Evolutionary conservation across 2,113 vertebrate species (phyloP).

Genomic region (Nesospiza acunhae): DNA sequence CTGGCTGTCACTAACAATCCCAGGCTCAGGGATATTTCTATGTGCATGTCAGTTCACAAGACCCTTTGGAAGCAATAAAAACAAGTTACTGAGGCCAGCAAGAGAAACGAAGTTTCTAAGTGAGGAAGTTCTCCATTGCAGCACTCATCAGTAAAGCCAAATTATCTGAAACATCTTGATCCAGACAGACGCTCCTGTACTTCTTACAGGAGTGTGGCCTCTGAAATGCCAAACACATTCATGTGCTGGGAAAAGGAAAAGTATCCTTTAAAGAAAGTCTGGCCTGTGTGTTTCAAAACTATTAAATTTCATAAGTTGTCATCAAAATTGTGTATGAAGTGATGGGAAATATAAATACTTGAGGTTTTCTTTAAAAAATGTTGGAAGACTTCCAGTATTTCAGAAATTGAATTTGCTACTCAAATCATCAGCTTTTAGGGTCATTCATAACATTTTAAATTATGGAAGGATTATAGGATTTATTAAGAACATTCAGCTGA

Average conservation of each 20-base stretch:
- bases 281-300: background rate
- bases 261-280: background rate
- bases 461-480: background rate
- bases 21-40: background rate
- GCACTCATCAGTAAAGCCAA: background rate
- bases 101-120: background rate
- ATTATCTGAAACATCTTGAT: background rate
- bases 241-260: background rate
- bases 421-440: background rate
- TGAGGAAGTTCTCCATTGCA: background rate
- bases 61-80: background rate
- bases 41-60: background rate
- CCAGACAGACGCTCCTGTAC: background rate
- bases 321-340: background rate
- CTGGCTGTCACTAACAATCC: background rate
- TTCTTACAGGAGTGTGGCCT: background rate
- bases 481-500: slow-evolving; percentile 2
- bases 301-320: background rate
- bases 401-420: background rate
- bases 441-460: background rate
- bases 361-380: background rate
- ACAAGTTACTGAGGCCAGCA: background rate
- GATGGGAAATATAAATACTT: background rate
- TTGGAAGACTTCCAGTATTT: background rate
- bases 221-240: background rate